These are phyloP conservation scores for Charina bottae DNA, from an alignment of 2,113 vertebrate genomes.

Conservation along the genomic window DNA sequence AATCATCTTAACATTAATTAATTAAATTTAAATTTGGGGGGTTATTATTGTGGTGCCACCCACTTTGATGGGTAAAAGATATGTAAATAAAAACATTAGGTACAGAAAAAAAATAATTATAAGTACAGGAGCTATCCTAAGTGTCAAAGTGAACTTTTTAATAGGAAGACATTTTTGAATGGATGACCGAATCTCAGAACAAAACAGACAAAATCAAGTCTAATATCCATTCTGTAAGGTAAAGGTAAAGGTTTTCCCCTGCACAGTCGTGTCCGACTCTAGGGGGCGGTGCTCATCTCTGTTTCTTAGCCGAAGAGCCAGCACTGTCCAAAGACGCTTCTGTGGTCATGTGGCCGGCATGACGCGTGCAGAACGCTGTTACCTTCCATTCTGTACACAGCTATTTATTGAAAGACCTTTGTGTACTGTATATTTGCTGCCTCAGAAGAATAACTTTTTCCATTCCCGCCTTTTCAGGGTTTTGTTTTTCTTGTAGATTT, in stretches of 20 bases:
- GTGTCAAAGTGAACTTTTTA: not conserved
- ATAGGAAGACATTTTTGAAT: not conserved
- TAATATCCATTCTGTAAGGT: not conserved
- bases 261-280: no score
- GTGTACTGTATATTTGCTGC: not conserved
- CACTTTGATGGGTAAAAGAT: not conserved
- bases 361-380: no score
- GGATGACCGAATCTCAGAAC: not conserved
- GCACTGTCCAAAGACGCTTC: no score
- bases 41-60: no score
- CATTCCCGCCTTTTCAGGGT: not conserved
- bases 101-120: not conserved
- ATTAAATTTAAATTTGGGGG: no score
- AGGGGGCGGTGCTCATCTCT: no score
- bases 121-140: not conserved
- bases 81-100: conserved; percentile 4
- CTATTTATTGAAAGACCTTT: not conserved
- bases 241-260: no score
- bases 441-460: not conserved
- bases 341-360: no score
- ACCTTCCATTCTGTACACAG: not conserved
- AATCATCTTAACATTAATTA: no score
- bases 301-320: no score
- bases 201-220: not conserved
- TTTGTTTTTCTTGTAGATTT: not conserved